Evolutionary conservation across 2,888 invertebrate genomes (phyloP), one percentile per base, ranked within the genome.

Genomic region (Seira sanloemensis): DNA sequence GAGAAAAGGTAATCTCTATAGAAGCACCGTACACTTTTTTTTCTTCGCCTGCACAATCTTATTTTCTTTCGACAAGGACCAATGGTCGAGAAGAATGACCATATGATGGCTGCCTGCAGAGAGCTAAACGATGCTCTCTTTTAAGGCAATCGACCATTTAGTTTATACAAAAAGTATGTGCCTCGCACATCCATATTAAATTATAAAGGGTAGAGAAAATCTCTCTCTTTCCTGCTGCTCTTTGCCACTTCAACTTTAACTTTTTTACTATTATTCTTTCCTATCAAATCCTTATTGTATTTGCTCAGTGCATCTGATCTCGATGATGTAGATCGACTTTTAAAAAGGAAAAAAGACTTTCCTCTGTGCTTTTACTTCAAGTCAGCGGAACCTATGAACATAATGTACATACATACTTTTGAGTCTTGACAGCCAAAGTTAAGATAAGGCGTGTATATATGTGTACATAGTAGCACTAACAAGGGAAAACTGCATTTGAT

Each of bases 61-160:
- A 21, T 62, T 21, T 62, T 21, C 21, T 62, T n/a, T 50, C 16
- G 50, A 50, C 50, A 50, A 50, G 16, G 16, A 62, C 23, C 19
- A 62, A 62, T 62, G 62, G 19, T 21, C 62, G 62, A 50, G 58
- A 54, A 27, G 69, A 77, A 77, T 77, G 69, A 27, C 69, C 77
- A 24, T 77, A 76, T 77, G 77, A 69, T 68, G 77, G 58, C 58
- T 77, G 54, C 77, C 77, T 58, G 27, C 77, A 12, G 69, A 68
- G 58, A 77, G 27, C 54, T 58, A 77, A 77, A 69, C 58, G 77
- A 77, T 69, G 26, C 27, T 77, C 66, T 67, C 54, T 25, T 25
- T 50, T 76, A 21, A 62, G 62, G 21, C 74, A 76, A 24, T 66
- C 2, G 62, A 62, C 19, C 62, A 62, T 62, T 62, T 62, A 62